Percentiles rank a stretch among this genome's conserved stretches.
Conservation (phyloP, 2,797 vertebrate species). For the Myripristis jacobus region DNA sequence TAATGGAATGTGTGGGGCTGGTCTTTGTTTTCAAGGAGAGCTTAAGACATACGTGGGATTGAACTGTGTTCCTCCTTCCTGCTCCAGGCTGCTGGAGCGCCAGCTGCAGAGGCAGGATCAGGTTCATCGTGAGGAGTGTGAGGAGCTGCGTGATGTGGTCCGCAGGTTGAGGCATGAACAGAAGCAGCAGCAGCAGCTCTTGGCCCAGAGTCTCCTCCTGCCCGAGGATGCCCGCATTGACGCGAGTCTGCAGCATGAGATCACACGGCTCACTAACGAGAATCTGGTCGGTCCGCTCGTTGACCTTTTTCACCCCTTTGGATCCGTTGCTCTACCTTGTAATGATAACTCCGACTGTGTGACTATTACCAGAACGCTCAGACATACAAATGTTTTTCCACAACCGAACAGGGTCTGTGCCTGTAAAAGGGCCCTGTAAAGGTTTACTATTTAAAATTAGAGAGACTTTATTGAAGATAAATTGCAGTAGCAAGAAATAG, state of each 20-base stretch:
- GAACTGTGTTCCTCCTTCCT: neutral
- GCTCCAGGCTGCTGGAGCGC: conserved; percentile 87
- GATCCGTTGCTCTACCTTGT: neutral
- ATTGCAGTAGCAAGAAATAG: neutral
- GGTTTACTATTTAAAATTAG: neutral
- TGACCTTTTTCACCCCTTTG: neutral
- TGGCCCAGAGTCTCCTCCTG: conserved; percentile 89
- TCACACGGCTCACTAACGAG: conserved; percentile 91
- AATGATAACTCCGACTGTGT: neutral
- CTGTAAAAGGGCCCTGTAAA: neutral
- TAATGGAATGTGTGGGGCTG: conserved; percentile 59
- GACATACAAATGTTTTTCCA: neutral
- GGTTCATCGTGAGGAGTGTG: conserved; percentile 84
- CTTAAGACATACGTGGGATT: neutral
- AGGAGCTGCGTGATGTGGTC: conserved; percentile 86
- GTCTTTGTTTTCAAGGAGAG: neutral
- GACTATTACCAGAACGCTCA: neutral
- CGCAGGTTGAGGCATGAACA: conserved; percentile 89
- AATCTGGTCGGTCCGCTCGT: conserved; percentile 88
- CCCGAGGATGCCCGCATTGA: conserved; percentile 92
- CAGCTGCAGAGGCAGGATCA: conserved; percentile 90
- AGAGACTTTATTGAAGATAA: neutral
- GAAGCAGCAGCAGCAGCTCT: conserved; percentile 90
- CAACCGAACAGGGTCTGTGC: neutral
- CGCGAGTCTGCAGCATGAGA: conserved; percentile 92